Base-by-base conservation (phyloP, 2,888 invertebrate genomes). In the Nowickia ferox region DNA sequence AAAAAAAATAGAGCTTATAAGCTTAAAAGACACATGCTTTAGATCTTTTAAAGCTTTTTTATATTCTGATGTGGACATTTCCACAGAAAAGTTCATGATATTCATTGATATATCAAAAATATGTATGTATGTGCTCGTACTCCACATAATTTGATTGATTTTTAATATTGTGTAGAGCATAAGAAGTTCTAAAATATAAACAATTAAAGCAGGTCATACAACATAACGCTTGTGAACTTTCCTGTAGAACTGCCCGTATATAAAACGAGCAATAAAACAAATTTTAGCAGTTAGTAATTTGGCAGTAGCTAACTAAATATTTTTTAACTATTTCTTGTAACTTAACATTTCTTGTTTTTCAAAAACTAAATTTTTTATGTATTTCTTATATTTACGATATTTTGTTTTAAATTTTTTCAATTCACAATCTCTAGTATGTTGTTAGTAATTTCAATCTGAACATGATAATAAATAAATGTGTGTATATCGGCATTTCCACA, bases 21-120 rank as follows among this genome's bases (percentile, higher is more conserved):
- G 51, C 40, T 55, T 42, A 68, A 61, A 40, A 55, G 53, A 63
- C 44, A 63, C 79, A 79, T 79, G 79, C 79, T 55, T 63, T 13
- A 53, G 13, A 65, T 30, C 38, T 53, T 38, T 55, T 46, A 19
- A 57, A 66, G n/a, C 48, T 44, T 55, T 76, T 42, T 51, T 48
- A 59, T 48, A 68, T 68, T 77, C 57, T 40, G 10, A 40, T 66
- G 13, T 63, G 5, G 30, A 6, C 2, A 30, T 30, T 30, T 30
- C 30, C 30, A 6, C 30, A 30, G 30, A 30, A 30, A 30, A 30
- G 30, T 30, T 6, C 30, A 30, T 30, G 5, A 0, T 2, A 30
- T 30, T 30, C 5, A 30, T 63, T n/a, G 15, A 51, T 17, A 51
- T 51, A 51, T 17, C 8, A 51, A 51, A 51, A 51, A 51, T 11